phyloP scores from a whole-genome alignment of 2,888 invertebrate genomes.

The Nephrocerus scutellatus region DNA sequence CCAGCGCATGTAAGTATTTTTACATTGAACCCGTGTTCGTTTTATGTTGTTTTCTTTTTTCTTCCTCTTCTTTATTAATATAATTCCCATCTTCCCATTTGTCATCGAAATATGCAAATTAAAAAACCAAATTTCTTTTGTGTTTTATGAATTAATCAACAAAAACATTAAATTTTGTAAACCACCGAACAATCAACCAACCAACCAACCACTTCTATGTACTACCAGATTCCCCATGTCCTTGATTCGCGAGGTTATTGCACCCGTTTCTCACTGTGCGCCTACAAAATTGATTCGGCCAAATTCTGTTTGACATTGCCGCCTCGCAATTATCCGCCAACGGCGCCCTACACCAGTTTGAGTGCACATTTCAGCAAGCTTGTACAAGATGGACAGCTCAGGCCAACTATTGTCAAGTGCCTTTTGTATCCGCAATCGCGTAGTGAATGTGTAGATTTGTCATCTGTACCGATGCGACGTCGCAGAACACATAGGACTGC shows the following conservation, averaged over 20 bases:
- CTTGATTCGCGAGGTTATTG: constrained; percentile 54
- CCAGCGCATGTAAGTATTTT: constrained; percentile 61
- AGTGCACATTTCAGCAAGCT: constrained; percentile 70
- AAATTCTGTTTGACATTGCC: constrained; percentile 57
- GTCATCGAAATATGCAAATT: no score
- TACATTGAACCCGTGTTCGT: constrained; percentile 3
- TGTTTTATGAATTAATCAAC: constrained; percentile 18
- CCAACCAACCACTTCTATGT: constrained; percentile 5
- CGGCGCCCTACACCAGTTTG: constrained; percentile 70
- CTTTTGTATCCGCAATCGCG: constrained; percentile 61
- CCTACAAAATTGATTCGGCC: constrained; percentile 43
- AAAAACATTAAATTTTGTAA: constrained; percentile 17
- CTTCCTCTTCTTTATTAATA: constrained; percentile 5
- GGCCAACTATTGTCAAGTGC: constrained; percentile 64
- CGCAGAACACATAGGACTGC: no score
- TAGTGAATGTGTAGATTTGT: constrained; percentile 51
- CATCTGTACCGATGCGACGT: constrained; percentile 52
- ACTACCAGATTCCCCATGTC: constrained; percentile 33
- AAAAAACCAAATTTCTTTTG: no score
- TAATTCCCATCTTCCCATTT: no score
- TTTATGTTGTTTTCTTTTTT: constrained; percentile 2
- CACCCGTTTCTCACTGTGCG: constrained; percentile 51
- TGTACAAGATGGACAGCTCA: constrained; percentile 65
- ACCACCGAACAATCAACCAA: constrained; percentile 7
- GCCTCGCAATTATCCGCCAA: constrained; percentile 67